Percentiles rank a stretch among this genome's conserved stretches.
Evolutionary conservation across 2,888 invertebrate genomes (phyloP).

Genomic region (Calameuta idolon): DNA sequence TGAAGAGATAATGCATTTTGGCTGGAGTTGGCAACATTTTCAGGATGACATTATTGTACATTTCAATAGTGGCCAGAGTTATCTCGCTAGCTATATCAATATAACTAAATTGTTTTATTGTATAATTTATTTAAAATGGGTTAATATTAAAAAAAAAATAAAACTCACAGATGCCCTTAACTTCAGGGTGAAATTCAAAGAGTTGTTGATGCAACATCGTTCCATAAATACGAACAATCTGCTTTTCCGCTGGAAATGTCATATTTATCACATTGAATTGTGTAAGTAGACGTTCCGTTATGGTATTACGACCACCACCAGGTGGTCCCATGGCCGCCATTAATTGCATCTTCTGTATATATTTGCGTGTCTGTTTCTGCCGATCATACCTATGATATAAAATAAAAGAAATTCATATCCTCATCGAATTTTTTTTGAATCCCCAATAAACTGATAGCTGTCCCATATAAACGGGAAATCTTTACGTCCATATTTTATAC

Average conservation of each 20-base stretch:
- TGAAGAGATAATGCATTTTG: slow-evolving; percentile 92
- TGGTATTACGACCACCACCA: slow-evolving; percentile 85
- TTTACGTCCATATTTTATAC: background rate
- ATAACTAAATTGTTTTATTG: slow-evolving; percentile 15
- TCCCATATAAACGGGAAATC: background rate
- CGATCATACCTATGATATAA: slow-evolving; percentile 74
- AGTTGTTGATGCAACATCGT: slow-evolving; percentile 87
- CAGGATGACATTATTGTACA: slow-evolving; percentile 79
- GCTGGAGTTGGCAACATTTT: slow-evolving; percentile 89
- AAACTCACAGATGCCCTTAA: slow-evolving; percentile 76
- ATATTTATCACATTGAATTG: slow-evolving; percentile 83
- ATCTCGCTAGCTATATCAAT: slow-evolving; percentile 71
- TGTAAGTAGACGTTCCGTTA: slow-evolving; percentile 82
- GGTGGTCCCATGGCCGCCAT: slow-evolving; percentile 89
- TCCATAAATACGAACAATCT: slow-evolving; percentile 84
- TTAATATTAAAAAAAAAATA: slow-evolving; percentile 12
- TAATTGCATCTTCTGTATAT: slow-evolving; percentile 82
- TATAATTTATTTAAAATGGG: slow-evolving; percentile 15
- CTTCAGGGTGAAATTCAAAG: slow-evolving; percentile 81
- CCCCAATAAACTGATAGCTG: background rate
- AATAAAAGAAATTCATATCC: background rate
- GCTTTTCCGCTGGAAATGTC: slow-evolving; percentile 84
- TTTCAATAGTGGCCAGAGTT: slow-evolving; percentile 80
- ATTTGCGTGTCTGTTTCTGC: slow-evolving; percentile 80
- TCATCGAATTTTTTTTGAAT: background rate